Evolutionary conservation across 2,113 vertebrate genomes (phyloP).

Genomic region (Pteropus alecto): DNA sequence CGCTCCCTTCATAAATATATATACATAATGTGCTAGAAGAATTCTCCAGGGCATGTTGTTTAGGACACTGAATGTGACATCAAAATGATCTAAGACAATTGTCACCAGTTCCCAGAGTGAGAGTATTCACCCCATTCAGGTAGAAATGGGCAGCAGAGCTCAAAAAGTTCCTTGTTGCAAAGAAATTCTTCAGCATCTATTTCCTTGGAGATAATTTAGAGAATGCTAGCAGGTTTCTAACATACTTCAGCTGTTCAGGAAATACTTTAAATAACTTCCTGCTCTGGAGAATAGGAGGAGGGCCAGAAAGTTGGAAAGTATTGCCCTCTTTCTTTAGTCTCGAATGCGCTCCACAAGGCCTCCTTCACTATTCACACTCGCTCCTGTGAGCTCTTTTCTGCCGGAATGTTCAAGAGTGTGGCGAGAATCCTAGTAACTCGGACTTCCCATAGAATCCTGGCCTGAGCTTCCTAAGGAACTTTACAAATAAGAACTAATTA

Average conservation of each 20-base stretch:
- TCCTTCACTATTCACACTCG: background rate
- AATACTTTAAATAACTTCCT: constrained; percentile 69
- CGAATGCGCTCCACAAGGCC: background rate
- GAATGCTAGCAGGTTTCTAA: constrained; percentile 68
- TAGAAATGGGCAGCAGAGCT: background rate
- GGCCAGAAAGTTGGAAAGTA: constrained; percentile 35
- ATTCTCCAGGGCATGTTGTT: background rate
- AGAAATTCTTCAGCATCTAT: constrained; percentile 28
- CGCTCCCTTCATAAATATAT: background rate
- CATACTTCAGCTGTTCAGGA: constrained; percentile 72
- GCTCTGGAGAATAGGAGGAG: constrained; percentile 53
- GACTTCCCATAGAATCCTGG: constrained; percentile 41
- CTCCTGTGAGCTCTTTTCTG: background rate
- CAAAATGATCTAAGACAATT: background rate
- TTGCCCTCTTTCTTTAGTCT: constrained; percentile 36
- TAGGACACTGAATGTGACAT: background rate
- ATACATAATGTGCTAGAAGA: background rate
- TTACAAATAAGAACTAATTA: constrained; percentile 48
- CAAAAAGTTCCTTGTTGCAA: constrained; percentile 4
- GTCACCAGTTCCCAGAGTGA: background rate
- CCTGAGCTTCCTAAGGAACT: constrained; percentile 33
- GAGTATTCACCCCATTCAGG: background rate
- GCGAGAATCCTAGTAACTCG: constrained; percentile 21
- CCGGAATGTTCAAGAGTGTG: constrained; percentile 45
- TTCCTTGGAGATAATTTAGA: constrained; percentile 67